phyloP scores from a whole-genome alignment of 2,797 vertebrate genomes.

The Phalanger gymnotis region DNA sequence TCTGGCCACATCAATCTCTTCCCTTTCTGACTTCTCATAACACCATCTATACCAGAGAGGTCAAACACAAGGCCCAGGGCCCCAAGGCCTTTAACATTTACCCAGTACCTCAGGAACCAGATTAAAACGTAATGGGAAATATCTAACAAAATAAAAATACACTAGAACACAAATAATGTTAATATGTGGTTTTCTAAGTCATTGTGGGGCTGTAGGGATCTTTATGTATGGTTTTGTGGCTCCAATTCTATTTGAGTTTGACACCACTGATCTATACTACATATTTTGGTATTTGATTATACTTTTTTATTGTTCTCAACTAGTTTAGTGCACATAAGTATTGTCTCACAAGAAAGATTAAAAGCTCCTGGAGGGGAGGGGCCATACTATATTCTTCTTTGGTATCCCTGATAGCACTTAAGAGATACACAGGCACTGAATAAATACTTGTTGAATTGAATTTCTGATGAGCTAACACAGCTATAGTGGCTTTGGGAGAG shows the following conservation, averaged over 20 bases:
- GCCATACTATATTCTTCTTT: background rate
- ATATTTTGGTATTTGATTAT: background rate
- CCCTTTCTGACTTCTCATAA: background rate
- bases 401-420: slow-evolving; percentile 2
- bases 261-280: background rate
- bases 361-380: background rate
- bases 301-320: background rate
- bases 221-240: background rate
- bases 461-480: slow-evolving; percentile 44
- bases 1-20: background rate
- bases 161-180: background rate
- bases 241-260: background rate
- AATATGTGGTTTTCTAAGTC: background rate
- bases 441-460: slow-evolving; percentile 35
- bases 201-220: background rate
- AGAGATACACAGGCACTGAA: background rate
- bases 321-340: background rate
- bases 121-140: background rate
- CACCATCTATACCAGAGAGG: background rate
- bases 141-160: background rate
- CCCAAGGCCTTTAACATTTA: background rate
- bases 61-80: background rate
- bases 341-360: background rate
- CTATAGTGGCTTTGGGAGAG: slow-evolving; percentile 52
- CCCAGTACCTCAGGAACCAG: background rate